Conservation (phyloP, 2,113 vertebrate species). For the Strix aluco region DNA sequence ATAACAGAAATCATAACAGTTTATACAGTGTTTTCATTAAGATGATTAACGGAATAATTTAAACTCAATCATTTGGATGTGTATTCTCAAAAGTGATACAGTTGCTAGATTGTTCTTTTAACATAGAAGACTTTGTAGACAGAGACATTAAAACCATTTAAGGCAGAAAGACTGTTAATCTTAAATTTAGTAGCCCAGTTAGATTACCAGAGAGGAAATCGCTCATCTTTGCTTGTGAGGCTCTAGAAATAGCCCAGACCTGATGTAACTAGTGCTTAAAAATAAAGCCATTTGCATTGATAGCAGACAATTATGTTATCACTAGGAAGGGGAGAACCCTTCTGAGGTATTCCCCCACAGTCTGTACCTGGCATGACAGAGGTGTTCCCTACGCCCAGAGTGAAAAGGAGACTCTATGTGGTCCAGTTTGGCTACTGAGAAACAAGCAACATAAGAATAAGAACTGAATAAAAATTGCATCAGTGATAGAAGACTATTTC, state of each 20-base stretch:
- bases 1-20: not conserved
- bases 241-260: conserved; percentile 38
- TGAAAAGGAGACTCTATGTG: not conserved
- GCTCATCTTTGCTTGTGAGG: not conserved
- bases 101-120: not conserved
- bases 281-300: conserved; percentile 4
- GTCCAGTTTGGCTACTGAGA: not conserved
- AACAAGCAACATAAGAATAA: not conserved
- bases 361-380: not conserved
- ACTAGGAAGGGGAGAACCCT: not conserved
- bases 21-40: not conserved
- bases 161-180: conserved; percentile 35
- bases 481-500: not conserved
- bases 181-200: conserved; percentile 25
- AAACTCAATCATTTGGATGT: not conserved
- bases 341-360: not conserved
- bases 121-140: not conserved
- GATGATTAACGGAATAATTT: not conserved
- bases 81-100: not conserved
- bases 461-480: not conserved
- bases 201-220: conserved; percentile 38
- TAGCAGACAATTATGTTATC: not conserved
- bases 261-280: conserved; percentile 34
- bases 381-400: not conserved
- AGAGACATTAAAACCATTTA: not conserved